Evolutionary conservation across 92 coral and sea anemone species (phyloP), one percentile per base, ranked within the genome.

Genomic region (Actinernus sp.): DNA sequence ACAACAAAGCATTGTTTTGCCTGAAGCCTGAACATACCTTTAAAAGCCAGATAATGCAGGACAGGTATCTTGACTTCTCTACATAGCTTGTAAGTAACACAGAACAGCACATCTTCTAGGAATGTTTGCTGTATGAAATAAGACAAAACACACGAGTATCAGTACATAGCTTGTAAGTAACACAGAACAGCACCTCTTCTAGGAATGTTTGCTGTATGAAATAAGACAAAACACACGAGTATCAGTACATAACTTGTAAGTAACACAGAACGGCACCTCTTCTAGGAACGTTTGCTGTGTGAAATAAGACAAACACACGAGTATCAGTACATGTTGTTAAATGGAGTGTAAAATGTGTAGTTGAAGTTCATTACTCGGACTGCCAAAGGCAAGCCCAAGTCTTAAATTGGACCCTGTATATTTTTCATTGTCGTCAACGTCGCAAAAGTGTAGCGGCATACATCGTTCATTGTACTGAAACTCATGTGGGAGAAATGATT

Each of bases 21-120:
- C n/a, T n/a, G n/a, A n/a, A n/a, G n/a, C n/a, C n/a, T n/a, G n/a
- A 8, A 21, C 21, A 39, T 69, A 81, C 87, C 87, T 81, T 81
- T 81, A 71, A 73, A 64, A 6, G 81, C 50, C 1, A 81, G 47
- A 49, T 72, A 81, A 27, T 81, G 81, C n/a, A 81, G 44, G 20
- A 76, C 68, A 36, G 87, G 50, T 17, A 27, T 53, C 12, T 30
- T 74, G 29, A 36, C 58, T 53, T 74, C 58, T 17, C 33, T 41
- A 40, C 82, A 74, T 2, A 63, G 51, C 14, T 26, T 43, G 41
- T 74, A 56, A 6, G 26, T 50, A 33, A 58, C 27, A 12, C 28
- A 52, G 41, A 73, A 73, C 41, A 73, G 55, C 0, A 32, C 43
- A 3, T 62, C 60, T 13, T 33, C 81, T 8, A 61, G 41, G 33